A percentile compares a stretch with the other conserved stretches of the same genome.
Conservation (phyloP, 2,113 vertebrate species). For the Rhinogobius similis region DNA sequence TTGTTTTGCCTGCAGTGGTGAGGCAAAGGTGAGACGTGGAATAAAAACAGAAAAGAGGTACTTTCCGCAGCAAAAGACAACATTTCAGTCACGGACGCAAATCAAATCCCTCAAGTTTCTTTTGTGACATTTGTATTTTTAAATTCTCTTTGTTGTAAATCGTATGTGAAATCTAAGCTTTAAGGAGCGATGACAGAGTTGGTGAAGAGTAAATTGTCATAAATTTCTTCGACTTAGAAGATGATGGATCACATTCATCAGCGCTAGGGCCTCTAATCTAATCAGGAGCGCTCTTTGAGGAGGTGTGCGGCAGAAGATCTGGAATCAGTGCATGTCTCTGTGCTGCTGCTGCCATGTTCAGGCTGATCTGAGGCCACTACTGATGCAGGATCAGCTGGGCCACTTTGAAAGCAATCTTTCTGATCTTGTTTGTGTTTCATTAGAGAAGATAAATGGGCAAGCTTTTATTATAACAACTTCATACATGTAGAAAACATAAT, state of each 20-base stretch:
- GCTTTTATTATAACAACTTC: conserved; percentile 13
- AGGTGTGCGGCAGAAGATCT: conserved; percentile 47
- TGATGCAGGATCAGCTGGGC: conserved; percentile 58
- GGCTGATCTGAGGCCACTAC: conserved; percentile 56
- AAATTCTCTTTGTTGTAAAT: conserved; percentile 59
- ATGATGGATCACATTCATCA: conserved; percentile 76
- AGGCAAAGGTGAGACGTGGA: conserved; percentile 72
- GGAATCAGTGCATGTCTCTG: conserved; percentile 64
- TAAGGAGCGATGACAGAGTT: conserved; percentile 61
- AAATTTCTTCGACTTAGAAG: conserved; percentile 61
- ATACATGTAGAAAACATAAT: conserved; percentile 7
- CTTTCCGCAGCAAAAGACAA: conserved; percentile 54
- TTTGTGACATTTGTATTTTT: conserved; percentile 55
- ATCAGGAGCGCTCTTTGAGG: conserved; percentile 63
- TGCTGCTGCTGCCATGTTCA: conserved; percentile 54
- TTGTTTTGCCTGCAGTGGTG: conserved; percentile 73
- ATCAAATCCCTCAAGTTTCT: conserved; percentile 63
- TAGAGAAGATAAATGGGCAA: conserved; percentile 37
- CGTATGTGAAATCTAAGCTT: conserved; percentile 50
- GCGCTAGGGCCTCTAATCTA: conserved; percentile 63
- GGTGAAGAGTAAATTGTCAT: conserved; percentile 65
- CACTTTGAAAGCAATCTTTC: conserved; percentile 61
- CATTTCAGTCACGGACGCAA: conserved; percentile 67
- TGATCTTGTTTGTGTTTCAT: conserved; percentile 45
- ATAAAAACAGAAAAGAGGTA: conserved; percentile 48